Conservation (phyloP, 2,888 invertebrate genomes). For the Coronaproctus castanopsis region DNA sequence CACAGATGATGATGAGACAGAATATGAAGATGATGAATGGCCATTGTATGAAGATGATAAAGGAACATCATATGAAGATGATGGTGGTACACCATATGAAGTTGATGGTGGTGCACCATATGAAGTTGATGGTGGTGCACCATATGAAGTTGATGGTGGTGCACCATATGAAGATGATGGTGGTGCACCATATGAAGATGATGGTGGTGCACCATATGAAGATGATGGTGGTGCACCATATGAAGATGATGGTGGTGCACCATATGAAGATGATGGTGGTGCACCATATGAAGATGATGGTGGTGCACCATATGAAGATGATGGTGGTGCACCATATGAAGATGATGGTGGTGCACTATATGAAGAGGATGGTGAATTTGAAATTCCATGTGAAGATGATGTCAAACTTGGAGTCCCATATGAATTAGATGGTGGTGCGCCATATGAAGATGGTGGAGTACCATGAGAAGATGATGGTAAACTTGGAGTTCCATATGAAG, state of each 20-base stretch:
- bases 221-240: conserved; percentile 5
- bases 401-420: conserved; percentile 27
- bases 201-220: conserved; percentile 9
- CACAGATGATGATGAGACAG: conserved; percentile 1
- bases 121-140: conserved; percentile 5
- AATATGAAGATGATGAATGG: conserved; percentile 1
- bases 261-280: conserved; percentile 11
- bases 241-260: not conserved
- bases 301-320: conserved; percentile 17
- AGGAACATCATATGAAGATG: conserved; percentile 9
- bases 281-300: conserved; percentile 18
- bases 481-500: conserved; percentile 19
- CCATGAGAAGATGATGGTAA: conserved; percentile 10
- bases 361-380: conserved; percentile 14
- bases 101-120: conserved; percentile 2
- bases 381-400: conserved; percentile 17
- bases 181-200: conserved; percentile 12
- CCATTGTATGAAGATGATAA: conserved; percentile 1
- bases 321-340: conserved; percentile 9
- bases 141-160: conserved; percentile 15
- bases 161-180: conserved; percentile 21
- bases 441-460: conserved; percentile 2
- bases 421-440: conserved; percentile 6
- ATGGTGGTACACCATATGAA: conserved; percentile 10
- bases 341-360: conserved; percentile 12